Evolutionary conservation across 1,140 invertebrate genomes (phyloP).

Genomic region (Ips nitidus): DNA sequence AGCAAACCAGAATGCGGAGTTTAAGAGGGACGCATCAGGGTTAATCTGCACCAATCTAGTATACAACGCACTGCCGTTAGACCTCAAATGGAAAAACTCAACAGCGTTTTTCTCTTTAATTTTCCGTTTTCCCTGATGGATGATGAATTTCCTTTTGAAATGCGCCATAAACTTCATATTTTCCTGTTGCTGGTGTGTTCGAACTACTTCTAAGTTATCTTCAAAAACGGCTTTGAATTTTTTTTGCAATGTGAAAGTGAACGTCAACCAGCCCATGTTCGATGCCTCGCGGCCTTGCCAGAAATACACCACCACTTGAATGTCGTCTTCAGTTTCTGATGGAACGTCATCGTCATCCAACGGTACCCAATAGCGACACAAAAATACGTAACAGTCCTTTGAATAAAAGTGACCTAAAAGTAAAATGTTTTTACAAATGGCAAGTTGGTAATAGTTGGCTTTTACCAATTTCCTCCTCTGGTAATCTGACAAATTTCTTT

Average conservation of each 20-base stretch:
- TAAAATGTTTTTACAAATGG: conserved; percentile 6
- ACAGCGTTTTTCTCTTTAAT: conserved; percentile 65
- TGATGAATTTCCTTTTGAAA: conserved; percentile 95
- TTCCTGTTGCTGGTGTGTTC: conserved; percentile 97
- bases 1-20: conserved; percentile 81
- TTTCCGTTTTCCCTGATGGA: conserved; percentile 87
- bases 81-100: conserved; percentile 93
- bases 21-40: conserved; percentile 75
- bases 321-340: conserved; percentile 65
- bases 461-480: conserved; percentile 87
- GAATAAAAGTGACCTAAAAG: conserved; percentile 80
- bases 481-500: conserved; percentile 93
- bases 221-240: conserved; percentile 93
- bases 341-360: conserved; percentile 64
- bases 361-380: conserved; percentile 93
- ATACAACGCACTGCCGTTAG: conserved; percentile 93
- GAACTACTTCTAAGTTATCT: conserved; percentile 93
- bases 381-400: conserved; percentile 96
- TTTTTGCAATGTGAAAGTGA: conserved; percentile 97
- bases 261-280: conserved; percentile 99
- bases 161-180: conserved; percentile 98
- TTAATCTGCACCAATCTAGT: conserved; percentile 90
- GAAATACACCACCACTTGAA: conserved; percentile 97
- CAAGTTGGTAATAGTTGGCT: not conserved
- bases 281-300: conserved; percentile 97